Conservation (phyloP, 2,888 invertebrate genomes). For the Amiota communis region DNA sequence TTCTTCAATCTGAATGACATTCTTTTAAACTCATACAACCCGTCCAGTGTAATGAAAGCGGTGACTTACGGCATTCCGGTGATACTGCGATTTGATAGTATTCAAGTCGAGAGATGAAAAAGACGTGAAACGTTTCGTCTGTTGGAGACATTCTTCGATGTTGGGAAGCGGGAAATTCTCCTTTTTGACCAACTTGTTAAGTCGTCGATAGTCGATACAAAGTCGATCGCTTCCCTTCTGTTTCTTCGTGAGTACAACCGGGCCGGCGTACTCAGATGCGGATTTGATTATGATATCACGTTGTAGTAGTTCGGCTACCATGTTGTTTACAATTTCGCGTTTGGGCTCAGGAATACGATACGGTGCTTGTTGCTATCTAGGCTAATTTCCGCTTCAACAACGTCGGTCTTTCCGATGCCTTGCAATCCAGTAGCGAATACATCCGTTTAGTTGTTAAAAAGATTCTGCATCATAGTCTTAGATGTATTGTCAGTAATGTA, state of each 20-base stretch:
- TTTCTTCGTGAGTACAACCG: constrained; percentile 10
- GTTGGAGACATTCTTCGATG: constrained; percentile 32
- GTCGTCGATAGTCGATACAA: background rate
- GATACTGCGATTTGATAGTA: constrained; percentile 40
- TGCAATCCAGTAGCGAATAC: constrained; percentile 32
- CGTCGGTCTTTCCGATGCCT: constrained; percentile 32
- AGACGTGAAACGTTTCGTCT: constrained; percentile 29
- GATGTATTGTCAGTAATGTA: too few species aligned
- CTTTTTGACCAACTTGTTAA: too few species aligned
- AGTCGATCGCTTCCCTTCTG: background rate
- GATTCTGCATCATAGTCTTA: too few species aligned
- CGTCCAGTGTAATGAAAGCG: constrained; percentile 8
- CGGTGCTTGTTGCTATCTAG: too few species aligned
- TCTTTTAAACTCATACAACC: constrained; percentile 1
- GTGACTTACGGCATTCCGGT: constrained; percentile 27
- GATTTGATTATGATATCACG: background rate
- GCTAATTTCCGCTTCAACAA: background rate
- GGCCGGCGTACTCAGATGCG: constrained; percentile 10
- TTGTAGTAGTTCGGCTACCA: too few species aligned
- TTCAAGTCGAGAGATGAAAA: constrained; percentile 37
- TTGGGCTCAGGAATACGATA: too few species aligned
- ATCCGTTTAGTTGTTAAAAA: background rate
- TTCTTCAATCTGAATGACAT: constrained; percentile 1
- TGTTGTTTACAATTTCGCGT: too few species aligned
- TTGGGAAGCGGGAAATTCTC: too few species aligned